Conservation (phyloP, 2,113 vertebrate genomes). For the Macheiramphus alcinus region DNA sequence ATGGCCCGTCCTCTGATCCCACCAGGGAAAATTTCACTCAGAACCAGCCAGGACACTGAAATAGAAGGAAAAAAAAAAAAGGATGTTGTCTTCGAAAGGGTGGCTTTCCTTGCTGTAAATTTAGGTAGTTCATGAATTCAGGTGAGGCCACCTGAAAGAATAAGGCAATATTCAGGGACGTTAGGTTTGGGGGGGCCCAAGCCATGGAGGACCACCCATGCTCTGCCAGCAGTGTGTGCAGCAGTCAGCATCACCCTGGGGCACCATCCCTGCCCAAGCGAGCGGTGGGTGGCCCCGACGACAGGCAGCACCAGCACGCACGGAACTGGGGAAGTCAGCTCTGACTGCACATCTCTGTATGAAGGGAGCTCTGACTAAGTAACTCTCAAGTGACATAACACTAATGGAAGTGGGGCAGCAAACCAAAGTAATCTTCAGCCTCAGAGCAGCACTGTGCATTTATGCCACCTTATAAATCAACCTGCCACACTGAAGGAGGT, state of each 20-base stretch:
- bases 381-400: background rate
- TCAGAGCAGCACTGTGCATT: background rate
- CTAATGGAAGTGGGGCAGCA: conserved; percentile 10
- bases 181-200: background rate
- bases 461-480: conserved; percentile 43
- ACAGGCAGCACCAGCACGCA: background rate
- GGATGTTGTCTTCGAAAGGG: background rate
- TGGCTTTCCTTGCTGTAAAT: background rate
- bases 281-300: fast-evolving
- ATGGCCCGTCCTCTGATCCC: conserved; percentile 91
- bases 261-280: background rate
- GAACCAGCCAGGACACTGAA: conserved; percentile 91
- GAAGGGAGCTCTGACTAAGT: background rate
- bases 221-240: background rate
- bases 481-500: background rate
- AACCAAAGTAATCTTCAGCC: conserved; percentile 4
- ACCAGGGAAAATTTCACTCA: conserved; percentile 94
- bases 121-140: background rate
- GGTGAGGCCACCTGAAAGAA: background rate
- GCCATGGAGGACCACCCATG: background rate
- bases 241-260: background rate
- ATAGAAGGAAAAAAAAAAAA: background rate
- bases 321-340: background rate
- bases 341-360: background rate
- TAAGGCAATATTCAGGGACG: background rate